Percentiles rank a stretch among this genome's conserved stretches.
Conservation (phyloP, 2,888 invertebrate species). For the Orchestes rusci region DNA sequence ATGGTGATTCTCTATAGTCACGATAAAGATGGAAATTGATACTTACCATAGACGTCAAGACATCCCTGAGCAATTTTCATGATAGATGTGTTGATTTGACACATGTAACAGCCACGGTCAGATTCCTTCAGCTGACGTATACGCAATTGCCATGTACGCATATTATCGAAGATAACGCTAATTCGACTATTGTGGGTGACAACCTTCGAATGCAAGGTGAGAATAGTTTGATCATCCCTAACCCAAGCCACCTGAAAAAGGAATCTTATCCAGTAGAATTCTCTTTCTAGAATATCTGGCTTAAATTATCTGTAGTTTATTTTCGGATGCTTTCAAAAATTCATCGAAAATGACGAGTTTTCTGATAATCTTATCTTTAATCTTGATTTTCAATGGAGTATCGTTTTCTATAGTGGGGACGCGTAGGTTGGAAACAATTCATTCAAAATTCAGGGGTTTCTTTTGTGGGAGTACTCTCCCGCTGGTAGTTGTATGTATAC, state of each 20-base stretch:
- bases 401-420: no score
- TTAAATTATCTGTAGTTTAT: no score
- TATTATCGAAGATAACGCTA: constrained; percentile 73
- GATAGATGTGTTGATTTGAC: constrained; percentile 81
- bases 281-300: not conserved
- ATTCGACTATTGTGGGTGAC: constrained; percentile 80
- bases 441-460: no score
- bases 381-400: no score
- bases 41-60: constrained; percentile 78
- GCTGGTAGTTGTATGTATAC: no score
- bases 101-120: constrained; percentile 87
- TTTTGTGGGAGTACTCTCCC: no score
- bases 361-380: no score
- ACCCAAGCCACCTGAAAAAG: constrained; percentile 76
- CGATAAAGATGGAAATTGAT: no score
- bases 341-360: no score
- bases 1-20: no score
- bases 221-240: constrained; percentile 80
- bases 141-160: constrained; percentile 78
- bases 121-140: constrained; percentile 74
- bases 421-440: no score
- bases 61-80: constrained; percentile 87
- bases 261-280: not conserved
- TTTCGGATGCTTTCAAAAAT: no score
- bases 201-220: constrained; percentile 76